These are phyloP conservation scores for Rhea pennata DNA, from an alignment of 2,113 vertebrate species.

Conservation along the genomic window DNA sequence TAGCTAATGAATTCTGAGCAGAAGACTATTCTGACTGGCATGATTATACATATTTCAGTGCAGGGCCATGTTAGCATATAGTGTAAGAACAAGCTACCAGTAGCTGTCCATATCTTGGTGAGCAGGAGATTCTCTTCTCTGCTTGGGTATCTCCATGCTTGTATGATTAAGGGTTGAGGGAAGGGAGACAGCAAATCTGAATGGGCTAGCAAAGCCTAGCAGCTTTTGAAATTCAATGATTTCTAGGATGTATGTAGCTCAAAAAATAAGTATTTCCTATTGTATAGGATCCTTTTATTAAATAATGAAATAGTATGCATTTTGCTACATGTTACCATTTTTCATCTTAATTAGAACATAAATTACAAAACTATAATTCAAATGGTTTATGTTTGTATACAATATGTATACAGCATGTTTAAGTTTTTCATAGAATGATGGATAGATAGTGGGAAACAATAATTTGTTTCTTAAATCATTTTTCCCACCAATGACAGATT, in stretches of 20 bases:
- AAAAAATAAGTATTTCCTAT: neutral
- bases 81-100: neutral
- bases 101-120: neutral
- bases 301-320: neutral
- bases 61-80: neutral
- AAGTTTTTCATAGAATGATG: neutral
- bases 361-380: constrained; percentile 15
- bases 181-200: neutral
- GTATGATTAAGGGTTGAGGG: neutral
- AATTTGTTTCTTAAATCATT: constrained; percentile 40
- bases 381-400: neutral
- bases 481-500: constrained; percentile 47
- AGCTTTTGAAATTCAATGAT: neutral
- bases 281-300: neutral
- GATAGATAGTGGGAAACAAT: constrained; percentile 29
- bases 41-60: neutral
- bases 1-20: neutral
- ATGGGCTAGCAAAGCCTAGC: neutral
- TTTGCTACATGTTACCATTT: neutral
- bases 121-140: neutral
- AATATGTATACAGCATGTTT: neutral
- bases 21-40: neutral
- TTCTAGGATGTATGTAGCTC: neutral
- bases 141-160: neutral
- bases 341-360: neutral